Conservation (phyloP, 2,888 invertebrate genomes). For the Entomobrya proxima region DNA sequence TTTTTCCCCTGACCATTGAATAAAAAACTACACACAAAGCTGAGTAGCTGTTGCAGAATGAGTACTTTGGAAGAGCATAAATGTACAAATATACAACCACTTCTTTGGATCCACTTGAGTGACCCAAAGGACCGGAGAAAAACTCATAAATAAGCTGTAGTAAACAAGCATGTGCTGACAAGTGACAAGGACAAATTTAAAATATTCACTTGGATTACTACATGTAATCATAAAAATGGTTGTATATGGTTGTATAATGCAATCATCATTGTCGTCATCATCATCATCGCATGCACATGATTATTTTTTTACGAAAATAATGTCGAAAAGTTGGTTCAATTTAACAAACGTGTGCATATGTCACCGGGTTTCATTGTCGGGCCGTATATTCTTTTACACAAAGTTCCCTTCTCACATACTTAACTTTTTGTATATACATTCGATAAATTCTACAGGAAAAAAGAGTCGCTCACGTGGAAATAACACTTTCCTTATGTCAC, state of each 20-base stretch:
- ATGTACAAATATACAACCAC: neutral
- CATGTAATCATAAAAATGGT: constrained; percentile 43
- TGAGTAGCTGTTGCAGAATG: neutral
- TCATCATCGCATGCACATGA: neutral
- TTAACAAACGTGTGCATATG: constrained; percentile 26
- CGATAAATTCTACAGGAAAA: constrained; percentile 20
- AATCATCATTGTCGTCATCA: constrained; percentile 31
- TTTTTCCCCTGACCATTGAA: constrained; percentile 27
- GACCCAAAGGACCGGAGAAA: neutral
- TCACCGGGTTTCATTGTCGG: constrained; percentile 10
- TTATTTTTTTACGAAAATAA: constrained; percentile 13
- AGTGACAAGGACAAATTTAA: constrained; percentile 58
- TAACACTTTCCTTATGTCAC: constrained; percentile 69
- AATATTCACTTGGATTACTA: constrained; percentile 24
- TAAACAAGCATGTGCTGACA: constrained; percentile 61
- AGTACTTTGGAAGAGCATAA: neutral
- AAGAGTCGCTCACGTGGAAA: constrained; percentile 67
- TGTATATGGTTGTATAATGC: constrained; percentile 21
- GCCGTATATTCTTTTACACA: neutral
- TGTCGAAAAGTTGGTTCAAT: neutral
- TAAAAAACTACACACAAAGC: neutral
- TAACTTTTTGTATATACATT: constrained; percentile 35
- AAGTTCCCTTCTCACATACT: neutral
- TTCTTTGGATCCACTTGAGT: constrained; percentile 28
- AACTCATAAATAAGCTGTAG: constrained; percentile 47